These are phyloP conservation scores for Phaetusa simplex DNA, from an alignment of 2,113 vertebrate species.

Conservation along the genomic window DNA sequence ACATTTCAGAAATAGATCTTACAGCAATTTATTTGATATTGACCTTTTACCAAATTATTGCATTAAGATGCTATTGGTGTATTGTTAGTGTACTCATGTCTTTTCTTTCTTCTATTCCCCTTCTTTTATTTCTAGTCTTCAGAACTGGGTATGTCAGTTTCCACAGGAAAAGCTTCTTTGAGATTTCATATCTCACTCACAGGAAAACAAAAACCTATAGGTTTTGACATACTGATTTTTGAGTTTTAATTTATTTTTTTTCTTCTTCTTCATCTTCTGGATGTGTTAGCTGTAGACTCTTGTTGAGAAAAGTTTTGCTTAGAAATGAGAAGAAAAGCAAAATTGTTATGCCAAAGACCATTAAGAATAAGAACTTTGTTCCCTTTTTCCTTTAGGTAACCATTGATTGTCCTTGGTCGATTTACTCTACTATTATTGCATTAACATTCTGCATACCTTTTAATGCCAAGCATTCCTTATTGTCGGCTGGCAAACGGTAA, in stretches of 20 bases:
- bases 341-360: neutral
- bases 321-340: neutral
- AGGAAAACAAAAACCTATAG: neutral
- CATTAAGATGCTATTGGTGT: neutral
- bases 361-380: neutral
- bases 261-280: neutral
- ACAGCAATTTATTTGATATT: neutral
- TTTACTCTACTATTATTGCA: constrained; percentile 94
- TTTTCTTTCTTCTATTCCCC: neutral
- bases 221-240: neutral
- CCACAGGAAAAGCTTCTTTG: neutral
- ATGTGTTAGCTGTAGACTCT: neutral
- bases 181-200: neutral
- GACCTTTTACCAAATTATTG: neutral
- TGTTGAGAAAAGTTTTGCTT: neutral
- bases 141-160: neutral
- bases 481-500: constrained; percentile 92
- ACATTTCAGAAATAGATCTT: neutral
- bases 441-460: constrained; percentile 96
- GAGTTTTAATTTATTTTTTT: neutral
- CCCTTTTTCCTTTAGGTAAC: constrained; percentile 82
- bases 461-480: constrained; percentile 87
- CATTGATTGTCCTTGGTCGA: constrained; percentile 98
- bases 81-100: neutral
- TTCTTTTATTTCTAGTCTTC: neutral